Conservation (phyloP, 1,140 invertebrate species). For the Chironomus striatipennis region DNA sequence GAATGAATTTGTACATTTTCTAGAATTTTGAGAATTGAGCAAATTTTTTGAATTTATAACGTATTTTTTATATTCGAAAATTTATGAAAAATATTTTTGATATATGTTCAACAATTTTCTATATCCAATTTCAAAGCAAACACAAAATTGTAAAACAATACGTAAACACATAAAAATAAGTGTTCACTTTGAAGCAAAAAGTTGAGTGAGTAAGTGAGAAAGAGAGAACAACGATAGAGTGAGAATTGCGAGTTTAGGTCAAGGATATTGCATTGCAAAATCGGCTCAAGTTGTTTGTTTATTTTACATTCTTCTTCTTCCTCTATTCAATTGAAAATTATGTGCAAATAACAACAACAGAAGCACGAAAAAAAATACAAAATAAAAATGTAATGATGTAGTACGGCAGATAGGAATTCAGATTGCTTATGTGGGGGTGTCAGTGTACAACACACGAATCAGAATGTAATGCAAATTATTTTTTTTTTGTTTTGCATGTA, state of each 20-base stretch:
- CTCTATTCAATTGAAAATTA: background rate
- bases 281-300: background rate
- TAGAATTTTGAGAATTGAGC: no score
- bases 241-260: slow-evolving; percentile 22
- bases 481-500: no score
- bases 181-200: background rate
- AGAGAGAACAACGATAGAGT: background rate
- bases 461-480: no score
- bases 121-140: background rate
- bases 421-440: no score
- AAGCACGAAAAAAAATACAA: background rate
- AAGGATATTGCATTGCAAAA: slow-evolving; percentile 19
- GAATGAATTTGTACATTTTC: no score
- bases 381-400: background rate
- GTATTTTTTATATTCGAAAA: no score
- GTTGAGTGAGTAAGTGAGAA: background rate
- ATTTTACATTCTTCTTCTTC: background rate
- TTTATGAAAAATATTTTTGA: no score
- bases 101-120: no score
- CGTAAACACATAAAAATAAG: background rate
- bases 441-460: no score
- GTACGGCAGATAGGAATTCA: background rate
- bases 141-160: background rate
- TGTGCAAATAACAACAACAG: background rate
- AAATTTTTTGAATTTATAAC: no score